Conservation (phyloP, 2,888 invertebrate species). For the Yponomeuta evonymella region DNA sequence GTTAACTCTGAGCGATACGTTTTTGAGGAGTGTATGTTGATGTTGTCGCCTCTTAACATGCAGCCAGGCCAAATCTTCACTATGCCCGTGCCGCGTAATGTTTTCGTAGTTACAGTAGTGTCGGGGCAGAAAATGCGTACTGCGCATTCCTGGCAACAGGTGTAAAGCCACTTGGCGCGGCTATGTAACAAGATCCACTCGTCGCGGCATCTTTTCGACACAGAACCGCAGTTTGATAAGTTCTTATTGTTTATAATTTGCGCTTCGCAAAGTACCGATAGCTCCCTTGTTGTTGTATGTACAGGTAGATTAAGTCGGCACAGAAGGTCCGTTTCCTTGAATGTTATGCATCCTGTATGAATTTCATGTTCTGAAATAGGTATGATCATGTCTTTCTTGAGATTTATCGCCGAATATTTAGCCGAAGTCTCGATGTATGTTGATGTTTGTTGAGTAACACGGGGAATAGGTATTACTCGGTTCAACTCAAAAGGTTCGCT, state of each 20-base stretch:
- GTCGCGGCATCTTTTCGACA: not conserved
- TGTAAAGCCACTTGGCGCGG: too few species aligned
- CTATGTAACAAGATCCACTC: not conserved
- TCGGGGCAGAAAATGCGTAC: slow-evolving; percentile 6
- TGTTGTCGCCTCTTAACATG: not conserved
- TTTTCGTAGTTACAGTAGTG: not conserved
- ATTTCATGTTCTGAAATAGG: too few species aligned
- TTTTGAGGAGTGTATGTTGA: not conserved
- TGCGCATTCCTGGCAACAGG: not conserved
- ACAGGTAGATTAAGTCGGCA: too few species aligned
- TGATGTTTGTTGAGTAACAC: too few species aligned
- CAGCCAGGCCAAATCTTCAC: not conserved
- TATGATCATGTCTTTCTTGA: too few species aligned
- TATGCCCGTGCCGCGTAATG: not conserved
- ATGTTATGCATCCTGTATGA: too few species aligned
- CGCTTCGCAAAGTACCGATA: not conserved
- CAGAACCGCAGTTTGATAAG: not conserved
- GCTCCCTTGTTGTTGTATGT: not conserved
- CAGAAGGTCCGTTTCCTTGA: too few species aligned
- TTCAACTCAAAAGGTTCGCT: too few species aligned
- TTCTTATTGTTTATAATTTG: slow-evolving; percentile 4
- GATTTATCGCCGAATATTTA: too few species aligned
- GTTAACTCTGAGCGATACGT: too few species aligned
- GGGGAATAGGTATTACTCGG: too few species aligned
- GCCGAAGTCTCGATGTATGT: too few species aligned